Percentiles rank a stretch among this genome's conserved stretches.
These are phyloP conservation scores for Mycalesis mineus DNA, from an alignment of 2,888 invertebrate species.

Conservation along the genomic window DNA sequence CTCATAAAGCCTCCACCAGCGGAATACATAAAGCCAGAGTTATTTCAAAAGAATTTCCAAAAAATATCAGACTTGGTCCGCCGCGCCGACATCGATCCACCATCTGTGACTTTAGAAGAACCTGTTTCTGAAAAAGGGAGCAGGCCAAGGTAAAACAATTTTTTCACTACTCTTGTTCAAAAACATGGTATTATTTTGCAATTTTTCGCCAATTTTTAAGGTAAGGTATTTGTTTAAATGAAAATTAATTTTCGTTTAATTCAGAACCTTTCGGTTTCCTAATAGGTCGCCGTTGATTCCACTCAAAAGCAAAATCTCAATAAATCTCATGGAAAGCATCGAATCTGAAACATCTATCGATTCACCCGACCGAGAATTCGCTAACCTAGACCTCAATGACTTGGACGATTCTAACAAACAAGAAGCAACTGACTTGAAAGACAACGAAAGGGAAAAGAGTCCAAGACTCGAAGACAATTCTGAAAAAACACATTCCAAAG, in stretches of 20 bases:
- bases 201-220: no score
- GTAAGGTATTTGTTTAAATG: no score
- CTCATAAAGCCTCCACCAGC: conserved; percentile 77
- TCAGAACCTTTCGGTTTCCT: no score
- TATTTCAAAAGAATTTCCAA: conserved; percentile 76
- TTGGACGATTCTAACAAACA: conserved; percentile 58
- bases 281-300: conserved; percentile 75
- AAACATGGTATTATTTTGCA: no score
- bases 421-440: conserved; percentile 43
- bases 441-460: conserved; percentile 46
- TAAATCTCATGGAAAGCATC: conserved; percentile 74
- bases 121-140: conserved; percentile 53
- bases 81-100: conserved; percentile 54
- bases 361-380: conserved; percentile 69
- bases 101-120: conserved; percentile 46
- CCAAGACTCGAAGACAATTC: conserved; percentile 50
- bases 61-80: conserved; percentile 69
- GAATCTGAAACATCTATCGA: conserved; percentile 75
- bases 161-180: no score
- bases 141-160: conserved; percentile 63
- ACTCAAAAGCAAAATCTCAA: conserved; percentile 69
- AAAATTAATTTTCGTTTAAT: no score
- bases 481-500: conserved; percentile 48
- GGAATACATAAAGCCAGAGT: conserved; percentile 78
- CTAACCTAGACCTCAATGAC: conserved; percentile 65